phyloP scores from a whole-genome alignment of 1,140 invertebrate species.

The Pseudomyrmex pallidus region DNA sequence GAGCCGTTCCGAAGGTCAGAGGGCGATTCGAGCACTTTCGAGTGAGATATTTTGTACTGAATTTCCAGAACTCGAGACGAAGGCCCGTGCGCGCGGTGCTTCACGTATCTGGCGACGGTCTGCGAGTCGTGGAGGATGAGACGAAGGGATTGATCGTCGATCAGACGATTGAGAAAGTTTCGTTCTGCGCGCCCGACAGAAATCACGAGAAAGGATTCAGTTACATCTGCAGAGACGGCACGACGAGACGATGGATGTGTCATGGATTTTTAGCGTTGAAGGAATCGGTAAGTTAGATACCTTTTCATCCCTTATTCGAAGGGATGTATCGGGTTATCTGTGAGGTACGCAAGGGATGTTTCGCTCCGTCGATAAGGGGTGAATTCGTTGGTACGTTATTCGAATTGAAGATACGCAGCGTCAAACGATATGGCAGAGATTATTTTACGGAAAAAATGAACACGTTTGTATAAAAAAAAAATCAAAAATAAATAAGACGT shows the following conservation, averaged over 20 bases:
- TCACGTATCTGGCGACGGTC: conserved; percentile 98
- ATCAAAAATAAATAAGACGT: background rate
- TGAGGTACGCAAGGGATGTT: background rate
- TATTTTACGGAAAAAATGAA: background rate
- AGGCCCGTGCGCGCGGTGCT: conserved; percentile 95
- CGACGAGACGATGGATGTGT: conserved; percentile 98
- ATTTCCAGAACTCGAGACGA: conserved; percentile 92
- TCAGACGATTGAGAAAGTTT: conserved; percentile 99
- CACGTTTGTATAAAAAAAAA: conserved; percentile 1
- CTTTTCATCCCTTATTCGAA: conserved; percentile 1
- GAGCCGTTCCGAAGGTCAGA: conserved; percentile 33
- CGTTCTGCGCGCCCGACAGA: conserved; percentile 99
- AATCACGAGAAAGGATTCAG: conserved; percentile 99
- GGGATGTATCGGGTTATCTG: background rate
- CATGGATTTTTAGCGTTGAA: conserved; percentile 98
- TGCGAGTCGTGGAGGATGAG: conserved; percentile 99
- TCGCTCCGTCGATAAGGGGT: conserved; percentile 31
- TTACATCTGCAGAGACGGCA: conserved; percentile 95
- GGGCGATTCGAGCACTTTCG: background rate
- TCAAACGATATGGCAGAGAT: background rate
- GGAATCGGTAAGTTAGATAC: conserved; percentile 90
- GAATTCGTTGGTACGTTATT: conserved; percentile 1
- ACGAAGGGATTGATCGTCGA: conserved; percentile 99
- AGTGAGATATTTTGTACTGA: conserved; percentile 6
- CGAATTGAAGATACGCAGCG: background rate